Base-by-base conservation (phyloP, 1,140 invertebrate species). In the Sycobia sp. region DNA sequence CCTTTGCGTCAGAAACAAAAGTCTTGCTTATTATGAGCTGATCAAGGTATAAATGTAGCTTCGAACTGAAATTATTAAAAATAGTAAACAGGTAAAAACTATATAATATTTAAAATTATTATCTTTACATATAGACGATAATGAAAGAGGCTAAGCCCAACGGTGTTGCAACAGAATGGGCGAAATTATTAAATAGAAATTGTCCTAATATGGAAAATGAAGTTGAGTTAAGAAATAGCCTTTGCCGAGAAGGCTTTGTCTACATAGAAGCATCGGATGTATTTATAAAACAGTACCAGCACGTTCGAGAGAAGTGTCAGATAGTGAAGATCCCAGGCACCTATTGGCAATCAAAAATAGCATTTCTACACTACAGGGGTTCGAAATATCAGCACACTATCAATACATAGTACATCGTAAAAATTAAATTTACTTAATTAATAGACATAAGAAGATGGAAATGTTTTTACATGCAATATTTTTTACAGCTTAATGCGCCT, bases 1-100 rank as follows among this genome's bases (percentile, higher is more conserved):
- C 5, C 16, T 76, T 41, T 76, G 74, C 23, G 41, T 75, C 4
- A 68, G 73, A 32, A 71, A 68, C 39, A 44, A 65, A 22, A 74
- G 66, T 61, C 47, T 20, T 34, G 69, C 68, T n/a, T 71, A 73
- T 4, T 11, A 47, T 18, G 58, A 61, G 46, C 14, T 61, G 36
- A 44, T 7, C n/a, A 44, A 27, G 7, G 49, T 53, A 36, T 2
- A n/a, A 32, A 34, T 2, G 11, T 1, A 34, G 20, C 29, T 50
- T 34, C 1, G 7, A 46, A 13, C 20, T 20, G 5, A 32, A 32
- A 32, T 32, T 32, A 32, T 32, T 32, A 32, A 7, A 32, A 7
- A 32, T 7, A 32, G 11, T n/a, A n/a, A n/a, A n/a, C n/a, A 32
- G 4, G 29, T 11, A 32, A 32, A 32, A 32, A 14, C 27, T 47